Conservation (phyloP, 2,113 vertebrate species). For the Meles meles region DNA sequence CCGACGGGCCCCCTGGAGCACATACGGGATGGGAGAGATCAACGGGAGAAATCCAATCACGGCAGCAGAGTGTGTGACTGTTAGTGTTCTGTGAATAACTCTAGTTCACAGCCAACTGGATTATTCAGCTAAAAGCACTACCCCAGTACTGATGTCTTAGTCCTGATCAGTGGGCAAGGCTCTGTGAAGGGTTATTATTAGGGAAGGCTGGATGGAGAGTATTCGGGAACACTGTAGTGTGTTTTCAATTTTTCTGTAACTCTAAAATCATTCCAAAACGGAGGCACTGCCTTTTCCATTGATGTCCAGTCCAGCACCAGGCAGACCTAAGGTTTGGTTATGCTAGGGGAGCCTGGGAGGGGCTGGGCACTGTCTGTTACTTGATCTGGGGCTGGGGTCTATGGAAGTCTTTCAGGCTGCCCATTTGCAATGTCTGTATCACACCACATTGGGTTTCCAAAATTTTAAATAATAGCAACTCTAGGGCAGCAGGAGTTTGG, state of each 20-base stretch:
- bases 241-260: neutral
- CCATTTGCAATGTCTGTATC: neutral
- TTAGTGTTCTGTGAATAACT: neutral
- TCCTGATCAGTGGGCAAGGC: neutral
- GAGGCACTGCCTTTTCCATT: neutral
- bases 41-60: too few relatives aligned
- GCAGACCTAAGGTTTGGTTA: neutral
- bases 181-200: neutral
- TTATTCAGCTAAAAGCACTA: too few relatives aligned
- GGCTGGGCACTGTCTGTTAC: accelerated
- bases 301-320: neutral
- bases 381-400: neutral
- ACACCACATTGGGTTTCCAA: neutral
- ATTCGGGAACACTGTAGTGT: accelerated
- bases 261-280: neutral
- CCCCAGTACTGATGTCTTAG: neutral
- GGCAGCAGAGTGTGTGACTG: too few relatives aligned
- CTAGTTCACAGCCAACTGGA: neutral
- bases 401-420: neutral
- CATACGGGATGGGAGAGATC: accelerated
- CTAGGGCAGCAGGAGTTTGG: too few relatives aligned
- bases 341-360: neutral
- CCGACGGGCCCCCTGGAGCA: neutral
- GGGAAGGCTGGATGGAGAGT: neutral
- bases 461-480: neutral